phyloP scores from a whole-genome alignment of 2,888 invertebrate species.

The Epinotia ramella region DNA sequence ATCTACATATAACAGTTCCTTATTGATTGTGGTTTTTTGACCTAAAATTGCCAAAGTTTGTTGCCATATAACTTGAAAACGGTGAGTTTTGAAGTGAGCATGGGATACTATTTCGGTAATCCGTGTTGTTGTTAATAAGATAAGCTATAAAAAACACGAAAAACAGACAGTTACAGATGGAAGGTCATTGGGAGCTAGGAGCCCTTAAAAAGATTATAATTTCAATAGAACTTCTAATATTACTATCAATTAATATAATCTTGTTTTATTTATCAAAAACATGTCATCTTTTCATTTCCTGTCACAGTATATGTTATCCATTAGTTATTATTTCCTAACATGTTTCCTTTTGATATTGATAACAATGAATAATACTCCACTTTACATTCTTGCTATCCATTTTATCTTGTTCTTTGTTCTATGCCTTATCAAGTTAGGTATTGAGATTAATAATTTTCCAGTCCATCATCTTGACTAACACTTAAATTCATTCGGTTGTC shows the following conservation, averaged over 20 bases:
- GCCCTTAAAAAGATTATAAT: too few species aligned
- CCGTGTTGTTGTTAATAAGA: too few species aligned
- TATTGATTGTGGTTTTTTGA: too few species aligned
- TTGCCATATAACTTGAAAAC: too few species aligned
- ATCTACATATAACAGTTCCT: too few species aligned
- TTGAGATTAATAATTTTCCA: constrained; percentile 3
- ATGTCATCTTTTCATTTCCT: neutral
- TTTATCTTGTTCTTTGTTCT: constrained; percentile 24
- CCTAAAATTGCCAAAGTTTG: too few species aligned
- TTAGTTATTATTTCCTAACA: neutral
- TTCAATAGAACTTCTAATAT: neutral
- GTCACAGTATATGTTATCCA: neutral
- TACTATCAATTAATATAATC: neutral
- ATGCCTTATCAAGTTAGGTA: constrained; percentile 29
- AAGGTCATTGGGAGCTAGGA: too few species aligned
- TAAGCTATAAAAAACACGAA: too few species aligned
- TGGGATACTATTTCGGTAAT: too few species aligned
- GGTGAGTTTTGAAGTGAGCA: too few species aligned
- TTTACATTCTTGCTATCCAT: neutral
- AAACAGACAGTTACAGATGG: too few species aligned
- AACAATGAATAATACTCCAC: constrained; percentile 2
- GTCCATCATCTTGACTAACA: neutral
- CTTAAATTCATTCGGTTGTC: neutral
- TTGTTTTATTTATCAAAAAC: neutral
- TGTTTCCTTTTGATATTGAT: constrained; percentile 11